Base-by-base conservation (phyloP, 2,888 invertebrate genomes). In the Helleia helle region DNA sequence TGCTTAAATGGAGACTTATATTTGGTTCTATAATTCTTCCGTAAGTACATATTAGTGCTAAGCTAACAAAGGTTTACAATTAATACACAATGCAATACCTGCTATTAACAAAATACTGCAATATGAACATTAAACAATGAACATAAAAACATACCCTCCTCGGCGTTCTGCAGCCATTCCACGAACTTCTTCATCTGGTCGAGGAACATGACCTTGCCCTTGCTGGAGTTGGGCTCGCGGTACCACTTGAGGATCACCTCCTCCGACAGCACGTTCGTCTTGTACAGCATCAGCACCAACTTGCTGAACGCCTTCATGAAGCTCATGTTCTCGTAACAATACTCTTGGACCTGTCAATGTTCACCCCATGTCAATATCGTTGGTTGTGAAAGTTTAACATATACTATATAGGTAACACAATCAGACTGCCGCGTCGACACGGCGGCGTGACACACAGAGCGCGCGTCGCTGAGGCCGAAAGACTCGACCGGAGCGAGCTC, bases 231-330 rank as follows among this genome's bases (percentile, higher is more conserved):
- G 55, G 93, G 91, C 58, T 96, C 96, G 74, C 94, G 94, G 87
- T 95, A 97, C 97, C 98, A 98, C 83, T 94, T 95, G 62, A 97
- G 87, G 71, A 98, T 96, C 52, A 93, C 92, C 86, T 96, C 97
- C 87, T 98, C 98, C 17, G 95, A 94, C 56, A 98, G 88, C 49
- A 98, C 94, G 76, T 97, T 96, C 63, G 93, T 94, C 89, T 96
- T 97, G 87, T 98, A 98, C 86, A 97, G 92, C 69, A 97, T 91
- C 80, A 97, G 90, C 62, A 98, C 92, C 64, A 98, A 96, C 87
- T 97, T 97, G 76, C 95, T 95, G 90, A 98, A 98, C 75, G 95
- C 95, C 73, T 96, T 95, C 95, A 98, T 96, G 83, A 98, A 98
- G 76, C 94, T 95, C 97, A 97, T 97, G 87, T 98, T 97, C 73